Percentiles rank a stretch among this genome's conserved stretches.
These are phyloP conservation scores for Elegia similella DNA, from an alignment of 2,888 invertebrate genomes.

Conservation along the genomic window DNA sequence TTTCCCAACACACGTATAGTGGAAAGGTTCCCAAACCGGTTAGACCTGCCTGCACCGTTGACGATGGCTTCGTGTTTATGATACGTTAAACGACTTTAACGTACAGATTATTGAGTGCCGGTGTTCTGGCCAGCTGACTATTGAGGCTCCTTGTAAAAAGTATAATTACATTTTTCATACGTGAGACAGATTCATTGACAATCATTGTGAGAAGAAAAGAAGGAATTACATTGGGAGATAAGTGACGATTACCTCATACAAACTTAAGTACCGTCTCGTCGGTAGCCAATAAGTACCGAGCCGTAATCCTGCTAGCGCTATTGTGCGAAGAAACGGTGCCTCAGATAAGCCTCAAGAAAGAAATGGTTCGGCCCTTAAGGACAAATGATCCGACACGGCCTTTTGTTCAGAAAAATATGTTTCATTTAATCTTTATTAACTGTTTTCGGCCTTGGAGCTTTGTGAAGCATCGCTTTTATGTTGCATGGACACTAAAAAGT, in stretches of 20 bases:
- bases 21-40: slow-evolving; percentile 57
- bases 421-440: slow-evolving; percentile 28
- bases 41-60: slow-evolving; percentile 43
- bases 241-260: slow-evolving; percentile 2
- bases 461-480: slow-evolving; percentile 2
- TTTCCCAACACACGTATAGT: slow-evolving; percentile 51
- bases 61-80: slow-evolving; percentile 46
- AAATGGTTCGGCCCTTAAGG: slow-evolving; percentile 37
- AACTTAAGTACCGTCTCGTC: slow-evolving; percentile 25
- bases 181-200: background rate
- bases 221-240: background rate
- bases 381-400: slow-evolving; percentile 37
- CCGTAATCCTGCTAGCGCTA: slow-evolving; percentile 42
- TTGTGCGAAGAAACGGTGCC: slow-evolving; percentile 50
- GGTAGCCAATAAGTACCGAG: slow-evolving; percentile 41
- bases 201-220: background rate
- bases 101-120: slow-evolving; percentile 7
- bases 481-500: background rate
- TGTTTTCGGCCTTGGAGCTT: slow-evolving; percentile 20
- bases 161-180: background rate
- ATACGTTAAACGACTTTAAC: slow-evolving; percentile 30
- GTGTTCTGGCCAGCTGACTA: slow-evolving; percentile 6
- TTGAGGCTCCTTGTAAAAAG: background rate
- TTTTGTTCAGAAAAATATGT: slow-evolving; percentile 36
- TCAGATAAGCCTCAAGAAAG: slow-evolving; percentile 52